Conservation (phyloP, 2,797 vertebrate genomes). For the Monodelphis domestica region DNA sequence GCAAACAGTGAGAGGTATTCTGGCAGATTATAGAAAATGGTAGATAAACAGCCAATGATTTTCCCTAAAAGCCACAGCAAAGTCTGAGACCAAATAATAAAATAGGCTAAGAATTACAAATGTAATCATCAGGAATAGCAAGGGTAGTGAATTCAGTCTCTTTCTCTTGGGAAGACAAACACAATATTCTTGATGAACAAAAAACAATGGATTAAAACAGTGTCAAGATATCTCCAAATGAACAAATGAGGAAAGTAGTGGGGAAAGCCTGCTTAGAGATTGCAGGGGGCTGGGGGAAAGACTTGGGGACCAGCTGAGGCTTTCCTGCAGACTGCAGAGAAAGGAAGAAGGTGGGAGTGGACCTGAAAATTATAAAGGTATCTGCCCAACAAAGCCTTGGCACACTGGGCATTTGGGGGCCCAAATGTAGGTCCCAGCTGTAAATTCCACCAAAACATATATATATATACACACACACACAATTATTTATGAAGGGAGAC, state of each 20-base stretch:
- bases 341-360: background rate
- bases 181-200: background rate
- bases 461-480: background rate
- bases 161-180: background rate
- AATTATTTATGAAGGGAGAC: background rate
- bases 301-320: background rate
- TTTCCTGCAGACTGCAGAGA: background rate
- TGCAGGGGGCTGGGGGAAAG: too few species aligned
- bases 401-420: background rate
- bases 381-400: background rate
- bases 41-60: background rate
- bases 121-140: background rate
- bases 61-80: background rate
- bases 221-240: background rate
- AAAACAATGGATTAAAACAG: background rate
- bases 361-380: background rate
- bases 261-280: too few species aligned
- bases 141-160: background rate
- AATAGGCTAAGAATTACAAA: background rate
- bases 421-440: background rate
- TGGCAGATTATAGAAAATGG: background rate
- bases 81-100: background rate
- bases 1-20: background rate
- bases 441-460: background rate
- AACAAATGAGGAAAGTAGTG: background rate